phyloP scores from a whole-genome alignment of 2,888 invertebrate species.

The Nomada fabriciana region DNA sequence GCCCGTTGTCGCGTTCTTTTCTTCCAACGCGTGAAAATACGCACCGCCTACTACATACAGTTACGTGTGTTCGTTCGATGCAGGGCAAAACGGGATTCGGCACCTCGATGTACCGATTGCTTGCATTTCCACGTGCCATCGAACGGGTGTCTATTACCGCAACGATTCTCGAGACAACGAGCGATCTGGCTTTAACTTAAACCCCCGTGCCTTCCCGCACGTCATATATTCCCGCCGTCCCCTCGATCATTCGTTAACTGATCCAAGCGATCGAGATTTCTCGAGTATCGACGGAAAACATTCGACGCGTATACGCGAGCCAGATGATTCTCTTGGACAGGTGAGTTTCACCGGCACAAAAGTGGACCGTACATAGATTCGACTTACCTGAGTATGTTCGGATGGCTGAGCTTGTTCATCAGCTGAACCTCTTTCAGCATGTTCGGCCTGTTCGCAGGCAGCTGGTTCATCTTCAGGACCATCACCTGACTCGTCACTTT shows the following conservation, averaged over 20 bases:
- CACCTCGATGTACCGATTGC: background rate
- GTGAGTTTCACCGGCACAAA: constrained; percentile 54
- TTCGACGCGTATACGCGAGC: constrained; percentile 40
- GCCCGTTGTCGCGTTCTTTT: background rate
- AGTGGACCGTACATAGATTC: constrained; percentile 52
- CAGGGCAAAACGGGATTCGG: background rate
- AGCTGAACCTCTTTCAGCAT: constrained; percentile 98
- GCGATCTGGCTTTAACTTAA: constrained; percentile 25
- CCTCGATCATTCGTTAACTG: constrained; percentile 11
- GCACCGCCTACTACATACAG: background rate
- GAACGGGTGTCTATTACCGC: constrained; percentile 20
- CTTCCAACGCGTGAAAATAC: background rate
- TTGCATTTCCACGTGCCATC: constrained; percentile 11
- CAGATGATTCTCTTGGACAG: constrained; percentile 22
- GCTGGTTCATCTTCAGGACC: constrained; percentile 98
- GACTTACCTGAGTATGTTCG: constrained; percentile 94
- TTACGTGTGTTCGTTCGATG: background rate
- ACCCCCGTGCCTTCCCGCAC: constrained; percentile 5
- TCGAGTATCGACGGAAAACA: constrained; percentile 34
- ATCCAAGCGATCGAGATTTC: constrained; percentile 11
- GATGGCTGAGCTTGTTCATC: constrained; percentile 97
- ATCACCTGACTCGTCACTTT: constrained; percentile 96
- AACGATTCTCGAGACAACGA: constrained; percentile 2
- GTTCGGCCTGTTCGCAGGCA: constrained; percentile 96
- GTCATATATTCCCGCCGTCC: background rate